phyloP scores from a whole-genome alignment of 2,113 vertebrate species.

The Hepsetus odoe region DNA sequence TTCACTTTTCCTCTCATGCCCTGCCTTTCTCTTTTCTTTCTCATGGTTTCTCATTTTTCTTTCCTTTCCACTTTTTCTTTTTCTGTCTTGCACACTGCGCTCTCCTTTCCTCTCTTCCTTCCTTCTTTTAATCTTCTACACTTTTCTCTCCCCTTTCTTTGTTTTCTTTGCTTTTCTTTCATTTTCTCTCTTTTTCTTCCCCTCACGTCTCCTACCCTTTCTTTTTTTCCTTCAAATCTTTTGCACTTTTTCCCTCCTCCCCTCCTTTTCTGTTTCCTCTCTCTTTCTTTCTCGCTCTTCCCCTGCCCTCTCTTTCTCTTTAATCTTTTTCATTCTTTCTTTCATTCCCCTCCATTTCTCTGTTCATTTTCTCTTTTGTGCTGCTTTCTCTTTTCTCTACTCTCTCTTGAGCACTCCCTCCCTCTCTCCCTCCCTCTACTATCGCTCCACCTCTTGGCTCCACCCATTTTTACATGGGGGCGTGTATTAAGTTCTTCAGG shows the following conservation, averaged over 20 bases:
- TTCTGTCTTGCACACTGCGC: conserved; percentile 46
- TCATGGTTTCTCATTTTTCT: no score
- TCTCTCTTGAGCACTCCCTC: not conserved
- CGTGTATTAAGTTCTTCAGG: not conserved
- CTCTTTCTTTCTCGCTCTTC: not conserved
- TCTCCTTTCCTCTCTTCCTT: conserved; percentile 22
- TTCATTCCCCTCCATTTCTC: not conserved
- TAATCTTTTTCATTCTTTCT: not conserved
- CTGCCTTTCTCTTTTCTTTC: no score
- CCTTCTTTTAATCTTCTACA: conserved; percentile 47
- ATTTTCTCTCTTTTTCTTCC: not conserved
- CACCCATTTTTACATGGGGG: conserved; percentile 31
- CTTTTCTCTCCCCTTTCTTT: not conserved
- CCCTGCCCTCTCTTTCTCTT: not conserved
- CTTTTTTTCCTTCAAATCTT: no score
- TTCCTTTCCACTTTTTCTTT: not conserved
- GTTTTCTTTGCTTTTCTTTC: not conserved
- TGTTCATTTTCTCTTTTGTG: no score
- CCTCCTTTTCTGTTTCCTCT: not conserved
- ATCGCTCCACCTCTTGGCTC: conserved; percentile 21
- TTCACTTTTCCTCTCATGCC: no score
- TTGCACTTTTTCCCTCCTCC: conserved; percentile 6
- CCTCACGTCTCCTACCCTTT: not conserved
- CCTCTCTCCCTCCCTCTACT: conserved; percentile 3
- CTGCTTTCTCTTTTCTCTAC: not conserved